These are phyloP conservation scores for Pachyseris speciosa DNA, from an alignment of 64 coral and sea anemone species.

Conservation along the genomic window DNA sequence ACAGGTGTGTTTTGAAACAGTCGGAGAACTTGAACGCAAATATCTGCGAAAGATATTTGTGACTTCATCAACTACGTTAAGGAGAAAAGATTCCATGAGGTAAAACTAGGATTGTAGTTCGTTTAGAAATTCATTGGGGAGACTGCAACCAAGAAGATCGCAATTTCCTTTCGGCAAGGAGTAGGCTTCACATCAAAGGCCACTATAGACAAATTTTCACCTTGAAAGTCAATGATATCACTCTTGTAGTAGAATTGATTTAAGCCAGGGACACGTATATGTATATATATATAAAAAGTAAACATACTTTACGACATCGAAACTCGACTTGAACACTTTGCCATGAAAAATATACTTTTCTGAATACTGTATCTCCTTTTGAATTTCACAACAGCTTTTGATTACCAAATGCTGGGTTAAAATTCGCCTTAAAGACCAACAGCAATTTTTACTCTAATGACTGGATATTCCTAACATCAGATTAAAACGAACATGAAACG, in stretches of 20 bases:
- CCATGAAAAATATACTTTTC: not conserved
- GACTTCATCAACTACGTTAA: not conserved
- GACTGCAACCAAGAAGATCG: no score
- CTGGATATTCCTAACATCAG: no score
- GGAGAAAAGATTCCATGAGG: not conserved
- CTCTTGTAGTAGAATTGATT: no score
- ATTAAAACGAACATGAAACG: no score
- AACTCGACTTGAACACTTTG: not conserved
- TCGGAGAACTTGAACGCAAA: not conserved
- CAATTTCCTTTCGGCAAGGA: not conserved
- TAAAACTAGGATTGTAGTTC: no score
- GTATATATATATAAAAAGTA: no score
- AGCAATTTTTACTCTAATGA: no score
- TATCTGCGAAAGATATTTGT: not conserved
- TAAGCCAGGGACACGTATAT: no score
- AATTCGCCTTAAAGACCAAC: not conserved
- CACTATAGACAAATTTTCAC: not conserved
- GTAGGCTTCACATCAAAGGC: not conserved
- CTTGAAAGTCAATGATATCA: not conserved
- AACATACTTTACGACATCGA: no score
- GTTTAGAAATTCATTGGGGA: no score
- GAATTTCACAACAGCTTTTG: not conserved
- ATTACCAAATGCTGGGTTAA: not conserved
- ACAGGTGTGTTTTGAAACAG: slow-evolving; percentile 29
- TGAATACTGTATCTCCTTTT: not conserved